Base-by-base conservation (phyloP, 2,888 invertebrate species). In the Piscicola geometra region DNA sequence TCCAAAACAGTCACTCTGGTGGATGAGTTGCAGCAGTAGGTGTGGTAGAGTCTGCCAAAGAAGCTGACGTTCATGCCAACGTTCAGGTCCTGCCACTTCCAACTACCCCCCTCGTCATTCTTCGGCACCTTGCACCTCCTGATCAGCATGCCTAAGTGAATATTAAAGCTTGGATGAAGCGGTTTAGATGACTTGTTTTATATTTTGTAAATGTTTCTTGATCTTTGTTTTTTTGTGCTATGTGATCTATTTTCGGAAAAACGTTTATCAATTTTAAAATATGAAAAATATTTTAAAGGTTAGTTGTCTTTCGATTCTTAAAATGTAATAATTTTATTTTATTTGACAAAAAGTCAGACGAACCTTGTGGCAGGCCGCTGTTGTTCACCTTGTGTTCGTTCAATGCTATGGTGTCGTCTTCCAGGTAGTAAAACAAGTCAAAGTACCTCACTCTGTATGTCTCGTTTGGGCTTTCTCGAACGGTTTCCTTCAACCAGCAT, bases 61-160 rank as follows among this genome's bases (percentile, higher is more conserved):
- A 93, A 89, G 77, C 89, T 89, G 52, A 93, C 88, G 83, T 93
- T 91, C 80, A 90, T 89, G 21, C 92, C 92, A 50, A 91, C 87
- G 83, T 92, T 91, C 30, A 94, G 86, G 85, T 94, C 93, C 83
- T 92, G 93, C 94, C 94, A 94, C 81, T 91, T 90, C 89, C 91
- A 93, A 81, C 82, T 88, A 67, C 85, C 85, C 75, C 90, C 90
- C 0, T 90, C 90, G 75, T 89, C 88, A 81, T 90, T 90, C 85
- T 92, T 93, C 0, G 90, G 90, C 79, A 93, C 90, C 83, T 89
- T 90, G 18, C 88, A 89, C 36, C 93, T 88, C 81, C 89, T 89
- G 73, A 94, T 89, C 78, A 94, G 83, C 79, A 90, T 89, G 1
- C 93, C 93, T 89, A n/a, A 69, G 12, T 67, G 2, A 52, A 71